Conservation (phyloP, 2,113 vertebrate species). For the crab-eating macaque (Macaca fascicularis) region DNA sequence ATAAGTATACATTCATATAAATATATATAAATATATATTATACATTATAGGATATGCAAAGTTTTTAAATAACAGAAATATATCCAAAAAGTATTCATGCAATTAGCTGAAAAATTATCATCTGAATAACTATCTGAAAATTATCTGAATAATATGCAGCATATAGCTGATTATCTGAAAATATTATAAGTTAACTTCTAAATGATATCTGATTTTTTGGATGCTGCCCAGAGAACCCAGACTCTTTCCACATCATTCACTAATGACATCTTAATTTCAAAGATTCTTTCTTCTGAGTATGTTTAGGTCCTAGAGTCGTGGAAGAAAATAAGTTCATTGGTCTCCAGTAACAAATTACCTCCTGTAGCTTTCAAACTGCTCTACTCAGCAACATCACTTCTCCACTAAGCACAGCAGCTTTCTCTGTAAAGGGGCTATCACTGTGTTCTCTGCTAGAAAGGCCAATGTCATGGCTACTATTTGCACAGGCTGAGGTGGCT, state of each 20-base stretch:
- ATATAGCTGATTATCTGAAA: background rate
- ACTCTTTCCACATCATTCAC: background rate
- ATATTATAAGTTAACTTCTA: background rate
- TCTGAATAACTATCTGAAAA: background rate
- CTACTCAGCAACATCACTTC: background rate
- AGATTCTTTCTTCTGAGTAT: background rate
- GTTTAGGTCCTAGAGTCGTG: background rate
- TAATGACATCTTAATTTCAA: background rate
- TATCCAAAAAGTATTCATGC: background rate
- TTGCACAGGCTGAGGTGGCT: background rate
- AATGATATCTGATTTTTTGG: background rate
- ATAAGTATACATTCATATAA: background rate
- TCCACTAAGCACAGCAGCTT: too few species aligned
- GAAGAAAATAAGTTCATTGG: background rate
- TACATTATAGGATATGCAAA: background rate
- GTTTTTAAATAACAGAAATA: background rate
- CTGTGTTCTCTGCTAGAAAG: background rate
- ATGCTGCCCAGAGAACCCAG: background rate
- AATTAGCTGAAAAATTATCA: background rate
- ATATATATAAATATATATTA: background rate
- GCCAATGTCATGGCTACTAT: background rate
- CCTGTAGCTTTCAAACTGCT: background rate
- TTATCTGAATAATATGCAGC: background rate
- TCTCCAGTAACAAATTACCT: background rate
- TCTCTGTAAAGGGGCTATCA: background rate